Conservation (phyloP, 2,888 invertebrate genomes). For the Silvanus unidentatus region DNA sequence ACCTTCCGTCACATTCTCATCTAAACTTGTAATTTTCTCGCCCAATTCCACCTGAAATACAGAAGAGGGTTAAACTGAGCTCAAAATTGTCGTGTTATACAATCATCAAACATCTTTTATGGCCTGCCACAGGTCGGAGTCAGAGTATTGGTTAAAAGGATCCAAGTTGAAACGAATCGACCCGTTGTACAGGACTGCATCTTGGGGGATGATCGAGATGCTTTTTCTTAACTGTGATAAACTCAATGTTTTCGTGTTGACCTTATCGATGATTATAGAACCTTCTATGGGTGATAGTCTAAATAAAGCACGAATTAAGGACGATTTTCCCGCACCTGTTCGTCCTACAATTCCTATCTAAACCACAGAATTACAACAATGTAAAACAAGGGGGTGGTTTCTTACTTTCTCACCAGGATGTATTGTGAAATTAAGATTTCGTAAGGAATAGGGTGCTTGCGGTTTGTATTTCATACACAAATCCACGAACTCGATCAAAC, state of each 20-base stretch:
- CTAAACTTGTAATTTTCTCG: too few relatives aligned
- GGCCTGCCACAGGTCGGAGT: slow-evolving; percentile 73
- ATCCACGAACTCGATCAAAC: too few relatives aligned
- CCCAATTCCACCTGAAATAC: too few relatives aligned
- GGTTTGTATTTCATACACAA: too few relatives aligned
- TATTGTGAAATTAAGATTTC: too few relatives aligned
- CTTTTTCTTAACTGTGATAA: slow-evolving; percentile 66
- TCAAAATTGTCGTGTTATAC: too few relatives aligned
- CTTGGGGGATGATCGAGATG: slow-evolving; percentile 77
- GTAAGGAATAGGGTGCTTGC: too few relatives aligned
- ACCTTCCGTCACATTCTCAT: slow-evolving; percentile 51
- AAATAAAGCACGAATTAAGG: slow-evolving; percentile 68
- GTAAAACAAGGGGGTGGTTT: too few relatives aligned
- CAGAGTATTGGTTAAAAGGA: slow-evolving; percentile 74
- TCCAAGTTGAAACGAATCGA: slow-evolving; percentile 81
- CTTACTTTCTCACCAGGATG: too few relatives aligned
- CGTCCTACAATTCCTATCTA: slow-evolving; percentile 8
- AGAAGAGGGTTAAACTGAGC: too few relatives aligned
- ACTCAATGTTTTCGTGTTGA: slow-evolving; percentile 62
- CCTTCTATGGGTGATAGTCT: slow-evolving; percentile 72
- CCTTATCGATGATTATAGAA: slow-evolving; percentile 69
- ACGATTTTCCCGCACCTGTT: slow-evolving; percentile 30
- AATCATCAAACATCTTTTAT: slow-evolving; percentile 80
- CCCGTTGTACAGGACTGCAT: slow-evolving; percentile 77
- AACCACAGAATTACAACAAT: too few relatives aligned